These are phyloP conservation scores for Caenorhabditis afra DNA, from an alignment of 2,888 invertebrate genomes.

Conservation along the genomic window DNA sequence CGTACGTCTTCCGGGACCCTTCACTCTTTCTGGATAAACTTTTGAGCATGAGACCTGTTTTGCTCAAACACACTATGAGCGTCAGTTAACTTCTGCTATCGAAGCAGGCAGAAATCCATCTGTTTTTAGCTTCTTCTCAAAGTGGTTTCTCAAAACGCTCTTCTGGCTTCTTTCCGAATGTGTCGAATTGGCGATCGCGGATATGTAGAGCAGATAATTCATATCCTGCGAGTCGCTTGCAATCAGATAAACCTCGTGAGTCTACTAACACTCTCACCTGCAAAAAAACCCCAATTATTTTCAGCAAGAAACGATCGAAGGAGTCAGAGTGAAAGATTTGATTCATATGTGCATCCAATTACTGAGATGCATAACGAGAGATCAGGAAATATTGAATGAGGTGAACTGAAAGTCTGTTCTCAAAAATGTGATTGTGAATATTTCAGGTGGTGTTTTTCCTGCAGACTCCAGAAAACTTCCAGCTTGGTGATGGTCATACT, in stretches of 20 bases:
- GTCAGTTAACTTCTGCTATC: constrained; percentile 47
- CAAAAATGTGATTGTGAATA: neutral
- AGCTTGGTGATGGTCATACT: constrained; percentile 48
- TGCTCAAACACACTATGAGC: constrained; percentile 72
- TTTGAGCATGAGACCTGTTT: constrained; percentile 67
- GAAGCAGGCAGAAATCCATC: neutral
- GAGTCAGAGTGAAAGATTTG: constrained; percentile 66
- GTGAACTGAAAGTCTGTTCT: constrained; percentile 10
- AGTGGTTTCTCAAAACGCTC: constrained; percentile 59
- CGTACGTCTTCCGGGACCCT: constrained; percentile 50
- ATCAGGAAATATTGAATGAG: constrained; percentile 58
- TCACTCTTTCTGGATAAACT: constrained; percentile 69
- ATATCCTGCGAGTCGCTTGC: constrained; percentile 65
- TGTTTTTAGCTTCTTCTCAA: constrained; percentile 59
- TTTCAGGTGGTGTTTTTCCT: constrained; percentile 56
- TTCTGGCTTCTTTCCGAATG: constrained; percentile 59
- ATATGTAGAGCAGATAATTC: constrained; percentile 64
- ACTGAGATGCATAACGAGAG: constrained; percentile 51
- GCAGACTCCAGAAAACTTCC: constrained; percentile 52
- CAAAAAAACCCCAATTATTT: too few relatives aligned
- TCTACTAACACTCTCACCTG: neutral
- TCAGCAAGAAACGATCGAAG: constrained; percentile 65
- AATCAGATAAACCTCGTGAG: constrained; percentile 56
- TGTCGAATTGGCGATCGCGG: constrained; percentile 42
- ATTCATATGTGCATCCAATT: constrained; percentile 46